These are phyloP conservation scores for Harpegnathos saltator DNA, from an alignment of 1,140 invertebrate species.

Conservation along the genomic window DNA sequence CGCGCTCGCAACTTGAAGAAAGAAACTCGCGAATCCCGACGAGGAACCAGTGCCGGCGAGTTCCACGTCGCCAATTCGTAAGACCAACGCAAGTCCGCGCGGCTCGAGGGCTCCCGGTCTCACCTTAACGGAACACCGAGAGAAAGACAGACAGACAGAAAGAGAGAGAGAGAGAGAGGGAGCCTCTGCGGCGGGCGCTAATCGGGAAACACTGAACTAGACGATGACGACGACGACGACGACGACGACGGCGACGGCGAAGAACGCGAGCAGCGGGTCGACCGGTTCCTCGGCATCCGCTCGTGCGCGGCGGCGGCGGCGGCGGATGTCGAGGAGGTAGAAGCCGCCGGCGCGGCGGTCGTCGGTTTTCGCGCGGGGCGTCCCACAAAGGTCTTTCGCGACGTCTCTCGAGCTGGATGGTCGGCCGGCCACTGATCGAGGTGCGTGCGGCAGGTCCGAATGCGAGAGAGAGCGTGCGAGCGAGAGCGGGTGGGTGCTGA, in stretches of 20 bases:
- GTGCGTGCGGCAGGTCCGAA: constrained; percentile 50
- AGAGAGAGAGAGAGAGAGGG: too few relatives aligned
- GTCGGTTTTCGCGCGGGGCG: constrained; percentile 21
- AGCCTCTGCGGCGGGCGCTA: background rate
- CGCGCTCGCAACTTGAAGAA: too few relatives aligned
- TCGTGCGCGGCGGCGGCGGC: too few relatives aligned
- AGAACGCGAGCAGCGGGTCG: constrained; percentile 7
- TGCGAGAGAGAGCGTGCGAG: constrained; percentile 15
- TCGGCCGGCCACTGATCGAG: constrained; percentile 70
- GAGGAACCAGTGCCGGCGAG: too few relatives aligned
- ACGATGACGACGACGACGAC: too few relatives aligned
- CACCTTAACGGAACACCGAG: too few relatives aligned
- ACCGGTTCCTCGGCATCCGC: constrained; percentile 45
- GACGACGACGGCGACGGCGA: too few relatives aligned
- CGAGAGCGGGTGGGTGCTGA: constrained; percentile 28
- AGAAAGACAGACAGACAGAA: too few relatives aligned
- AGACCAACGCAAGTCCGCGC: too few relatives aligned
- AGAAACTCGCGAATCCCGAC: too few relatives aligned
- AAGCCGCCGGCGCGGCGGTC: background rate
- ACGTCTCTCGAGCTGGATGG: constrained; percentile 72
- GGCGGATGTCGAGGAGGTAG: constrained; percentile 1
- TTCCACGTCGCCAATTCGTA: too few relatives aligned
- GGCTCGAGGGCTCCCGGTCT: too few relatives aligned
- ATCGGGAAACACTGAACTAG: constrained; percentile 23
- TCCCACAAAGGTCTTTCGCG: constrained; percentile 46